A percentile compares a stretch with the other conserved stretches of the same genome.
These are phyloP conservation scores for Gambusia affinis DNA, from an alignment of 2,113 vertebrate genomes.

Conservation along the genomic window DNA sequence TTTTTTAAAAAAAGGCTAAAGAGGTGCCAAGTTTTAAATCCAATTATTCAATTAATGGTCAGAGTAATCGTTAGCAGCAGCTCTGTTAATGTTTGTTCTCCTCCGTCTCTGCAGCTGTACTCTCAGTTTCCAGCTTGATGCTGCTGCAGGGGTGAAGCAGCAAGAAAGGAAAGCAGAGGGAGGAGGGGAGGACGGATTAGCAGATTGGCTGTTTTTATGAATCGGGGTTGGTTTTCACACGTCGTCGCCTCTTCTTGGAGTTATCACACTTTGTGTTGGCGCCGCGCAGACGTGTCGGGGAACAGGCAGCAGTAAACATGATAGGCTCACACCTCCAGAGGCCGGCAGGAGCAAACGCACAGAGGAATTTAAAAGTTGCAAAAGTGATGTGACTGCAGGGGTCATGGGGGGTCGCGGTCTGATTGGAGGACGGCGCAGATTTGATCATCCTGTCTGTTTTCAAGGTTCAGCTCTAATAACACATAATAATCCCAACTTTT, in stretches of 20 bases:
- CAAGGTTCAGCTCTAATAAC: not conserved
- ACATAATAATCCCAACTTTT: not conserved
- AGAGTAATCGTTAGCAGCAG: no score
- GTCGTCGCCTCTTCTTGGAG: slow-evolving; percentile 8
- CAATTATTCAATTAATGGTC: no score
- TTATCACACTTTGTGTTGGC: not conserved
- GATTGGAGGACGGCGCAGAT: not conserved
- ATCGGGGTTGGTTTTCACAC: not conserved
- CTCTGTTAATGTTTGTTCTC: slow-evolving; percentile 31
- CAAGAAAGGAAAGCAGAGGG: slow-evolving; percentile 21
- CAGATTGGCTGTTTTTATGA: slow-evolving; percentile 26
- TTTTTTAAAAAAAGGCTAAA: no score
- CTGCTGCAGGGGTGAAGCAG: slow-evolving; percentile 67
- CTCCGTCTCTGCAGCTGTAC: slow-evolving; percentile 52
- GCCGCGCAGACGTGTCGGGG: not conserved
- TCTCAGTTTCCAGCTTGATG: slow-evolving; percentile 44
- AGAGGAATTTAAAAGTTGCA: not conserved
- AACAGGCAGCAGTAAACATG: not conserved
- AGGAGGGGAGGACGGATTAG: not conserved
- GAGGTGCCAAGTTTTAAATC: no score
- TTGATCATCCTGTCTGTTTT: not conserved
- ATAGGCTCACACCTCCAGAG: not conserved
- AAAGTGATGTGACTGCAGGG: slow-evolving; percentile 13
- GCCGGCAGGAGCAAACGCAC: not conserved
- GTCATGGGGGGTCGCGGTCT: slow-evolving; percentile 38